Evolutionary conservation across 2,113 vertebrate species (phyloP).

Genomic region (Chiloscyllium plagiosum): DNA sequence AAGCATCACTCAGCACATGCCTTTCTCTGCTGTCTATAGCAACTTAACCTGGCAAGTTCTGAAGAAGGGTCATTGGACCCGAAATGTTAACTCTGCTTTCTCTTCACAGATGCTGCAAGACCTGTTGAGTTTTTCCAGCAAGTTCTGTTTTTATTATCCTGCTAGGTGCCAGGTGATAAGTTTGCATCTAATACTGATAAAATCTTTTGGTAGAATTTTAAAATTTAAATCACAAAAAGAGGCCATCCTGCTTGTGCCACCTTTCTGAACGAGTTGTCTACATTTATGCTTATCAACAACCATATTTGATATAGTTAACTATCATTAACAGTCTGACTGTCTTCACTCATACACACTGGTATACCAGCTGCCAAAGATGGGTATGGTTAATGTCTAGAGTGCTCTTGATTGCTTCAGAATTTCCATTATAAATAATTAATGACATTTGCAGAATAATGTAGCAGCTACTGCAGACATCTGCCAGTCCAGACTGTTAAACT

Average conservation of each 20-base stretch:
- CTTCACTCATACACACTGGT: neutral
- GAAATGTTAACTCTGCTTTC: too few relatives aligned
- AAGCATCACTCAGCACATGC: neutral
- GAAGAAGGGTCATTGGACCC: too few relatives aligned
- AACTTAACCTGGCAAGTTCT: neutral
- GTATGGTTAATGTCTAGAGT: neutral
- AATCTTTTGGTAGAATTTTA: neutral
- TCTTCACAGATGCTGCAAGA: too few relatives aligned
- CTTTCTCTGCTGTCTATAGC: neutral
- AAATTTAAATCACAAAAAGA: neutral
- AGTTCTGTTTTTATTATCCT: neutral
- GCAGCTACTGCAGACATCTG: neutral
- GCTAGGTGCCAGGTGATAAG: neutral
- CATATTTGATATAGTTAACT: neutral
- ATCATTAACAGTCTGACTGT: neutral
- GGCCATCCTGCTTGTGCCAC: neutral
- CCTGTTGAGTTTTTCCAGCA: too few relatives aligned
- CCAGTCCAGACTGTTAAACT: neutral
- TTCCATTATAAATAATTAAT: neutral
- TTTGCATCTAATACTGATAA: neutral
- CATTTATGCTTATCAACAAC: neutral
- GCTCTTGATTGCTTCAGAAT: neutral
- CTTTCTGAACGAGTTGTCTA: neutral
- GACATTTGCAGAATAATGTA: neutral
- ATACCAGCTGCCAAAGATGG: neutral